Evolutionary conservation across 1,140 invertebrate species (phyloP), one percentile per base, ranked within the genome.

Genomic region (Stegodyphus dumicola): DNA sequence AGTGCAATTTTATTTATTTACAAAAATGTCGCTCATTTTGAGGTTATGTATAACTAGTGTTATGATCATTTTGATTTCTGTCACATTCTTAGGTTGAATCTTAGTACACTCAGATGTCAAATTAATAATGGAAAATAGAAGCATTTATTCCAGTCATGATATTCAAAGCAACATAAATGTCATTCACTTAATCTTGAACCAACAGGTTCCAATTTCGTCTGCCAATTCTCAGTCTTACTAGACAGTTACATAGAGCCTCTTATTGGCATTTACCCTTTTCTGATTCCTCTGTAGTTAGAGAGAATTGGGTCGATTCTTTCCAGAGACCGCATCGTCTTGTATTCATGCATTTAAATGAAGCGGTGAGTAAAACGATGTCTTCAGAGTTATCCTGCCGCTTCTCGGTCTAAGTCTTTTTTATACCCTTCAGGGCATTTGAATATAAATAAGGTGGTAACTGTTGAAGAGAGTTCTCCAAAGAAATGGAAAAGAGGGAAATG

Each of bases 371-470:
- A 81, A 81, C 18, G n/a, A 49, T 18, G 67, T 51, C 66, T 18
- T 53, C 67, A 33, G 60, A 75, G 75, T 73, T 33, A 75, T 77
- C 75, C 60, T 70, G 54, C 53, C 48, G 51, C 18, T 79, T 10
- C 54, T 9, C 60, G 76, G 52, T n/a, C 54, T 71, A 52, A 73
- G 67, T 85, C 69, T 51, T 77, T 69, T 76, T 85, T 76, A 85
- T 77, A 69, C 65, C 73, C 81, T 70, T 67, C 60, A 13, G 53
- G 81, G 81, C 66, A 85, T 77, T 85, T 85, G 81, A 85, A 85
- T 85, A 85, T 85, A 85, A 85, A 85, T 85, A 76, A 85, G 81
- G 81, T 85, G 74, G 74, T 77, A 84, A 84, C 71, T 76, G 71
- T 60, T 66, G 73, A 70, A 66, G 71, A 66, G 52, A 53, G 71